phyloP scores from a whole-genome alignment of 2,113 vertebrate genomes.

The Xenopus laevis region DNA sequence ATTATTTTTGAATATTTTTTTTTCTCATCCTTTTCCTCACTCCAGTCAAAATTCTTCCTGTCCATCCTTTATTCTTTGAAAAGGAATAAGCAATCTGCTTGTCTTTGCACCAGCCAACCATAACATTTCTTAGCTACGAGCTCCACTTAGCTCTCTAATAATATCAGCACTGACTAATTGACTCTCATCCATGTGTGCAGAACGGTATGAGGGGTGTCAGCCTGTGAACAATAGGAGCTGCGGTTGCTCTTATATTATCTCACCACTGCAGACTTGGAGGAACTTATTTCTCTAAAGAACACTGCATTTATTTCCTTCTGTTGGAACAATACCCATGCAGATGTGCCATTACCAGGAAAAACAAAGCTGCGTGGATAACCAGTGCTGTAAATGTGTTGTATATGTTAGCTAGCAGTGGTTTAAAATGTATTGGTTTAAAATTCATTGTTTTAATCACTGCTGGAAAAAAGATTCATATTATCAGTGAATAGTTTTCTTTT shows the following conservation, averaged over 20 bases:
- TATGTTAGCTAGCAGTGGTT: neutral
- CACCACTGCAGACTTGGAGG: conserved; percentile 62
- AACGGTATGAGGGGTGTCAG: conserved; percentile 65
- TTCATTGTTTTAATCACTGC: no score
- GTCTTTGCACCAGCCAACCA: conserved; percentile 33
- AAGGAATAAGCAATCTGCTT: conserved; percentile 1
- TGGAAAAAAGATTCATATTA: neutral
- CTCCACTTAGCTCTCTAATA: conserved; percentile 45
- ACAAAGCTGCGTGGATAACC: conserved; percentile 26
- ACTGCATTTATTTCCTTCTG: conserved; percentile 56
- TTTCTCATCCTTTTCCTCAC: no score
- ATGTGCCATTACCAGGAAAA: conserved; percentile 41
- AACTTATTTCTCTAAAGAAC: conserved; percentile 61
- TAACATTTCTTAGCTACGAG: conserved; percentile 46
- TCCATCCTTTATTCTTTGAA: neutral
- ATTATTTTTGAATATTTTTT: no score
- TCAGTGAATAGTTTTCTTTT: neutral
- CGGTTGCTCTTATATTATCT: conserved; percentile 60
- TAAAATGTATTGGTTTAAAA: conserved; percentile 5
- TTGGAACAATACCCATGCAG: conserved; percentile 58
- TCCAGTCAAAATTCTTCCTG: no score
- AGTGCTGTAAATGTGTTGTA: conserved; percentile 1
- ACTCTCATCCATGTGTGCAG: conserved; percentile 63
- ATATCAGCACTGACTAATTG: conserved; percentile 64
- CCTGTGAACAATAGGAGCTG: conserved; percentile 53